Evolutionary conservation across 2,113 vertebrate genomes (phyloP).

Genomic region (Saccopteryx bilineata): DNA sequence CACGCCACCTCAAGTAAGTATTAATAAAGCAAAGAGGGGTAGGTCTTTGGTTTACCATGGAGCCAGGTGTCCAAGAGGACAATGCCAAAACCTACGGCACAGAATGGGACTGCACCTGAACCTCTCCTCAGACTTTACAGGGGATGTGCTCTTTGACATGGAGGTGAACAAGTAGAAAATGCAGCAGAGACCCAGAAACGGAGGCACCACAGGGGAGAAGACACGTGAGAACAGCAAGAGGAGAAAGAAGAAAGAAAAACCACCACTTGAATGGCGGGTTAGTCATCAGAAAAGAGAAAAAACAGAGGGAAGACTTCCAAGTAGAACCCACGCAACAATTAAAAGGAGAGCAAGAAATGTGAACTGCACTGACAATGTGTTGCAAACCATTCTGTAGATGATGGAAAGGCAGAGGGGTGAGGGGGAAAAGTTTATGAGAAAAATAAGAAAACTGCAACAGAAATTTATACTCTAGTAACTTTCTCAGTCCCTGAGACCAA

Average conservation of each 20-base stretch:
- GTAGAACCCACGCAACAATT: neutral
- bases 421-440: neutral
- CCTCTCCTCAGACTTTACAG: neutral
- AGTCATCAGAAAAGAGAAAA: neutral
- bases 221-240: neutral
- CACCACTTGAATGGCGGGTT: neutral
- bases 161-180: neutral
- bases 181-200: neutral
- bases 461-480: neutral
- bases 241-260: constrained; percentile 34
- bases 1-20: neutral
- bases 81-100: neutral
- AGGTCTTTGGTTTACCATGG: neutral
- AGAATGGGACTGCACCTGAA: neutral
- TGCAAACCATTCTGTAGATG: neutral
- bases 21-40: neutral
- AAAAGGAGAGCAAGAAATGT: neutral
- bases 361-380: neutral
- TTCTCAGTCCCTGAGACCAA: constrained; percentile 7
- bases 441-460: neutral
- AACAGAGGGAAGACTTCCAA: neutral
- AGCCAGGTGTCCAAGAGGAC: neutral
- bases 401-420: neutral
- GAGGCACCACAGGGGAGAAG: neutral
- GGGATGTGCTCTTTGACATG: neutral